Conservation (phyloP, 2,888 invertebrate genomes). For the Cataglyphis cursor region DNA sequence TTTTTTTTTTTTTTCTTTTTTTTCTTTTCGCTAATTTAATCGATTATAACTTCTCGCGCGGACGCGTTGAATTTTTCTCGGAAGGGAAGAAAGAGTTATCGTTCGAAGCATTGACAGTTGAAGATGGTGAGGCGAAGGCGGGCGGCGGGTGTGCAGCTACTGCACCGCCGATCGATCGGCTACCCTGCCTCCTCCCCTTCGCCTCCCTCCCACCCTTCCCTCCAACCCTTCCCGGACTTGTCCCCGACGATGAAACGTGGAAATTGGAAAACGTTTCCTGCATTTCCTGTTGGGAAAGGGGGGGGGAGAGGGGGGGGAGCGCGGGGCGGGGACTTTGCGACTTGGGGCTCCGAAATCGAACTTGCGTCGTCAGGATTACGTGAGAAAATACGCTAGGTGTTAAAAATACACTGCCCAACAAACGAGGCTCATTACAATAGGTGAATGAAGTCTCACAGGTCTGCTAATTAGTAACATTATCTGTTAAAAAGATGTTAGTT, state of each 20-base stretch:
- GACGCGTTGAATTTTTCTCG: conserved; percentile 9
- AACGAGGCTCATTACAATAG: background rate
- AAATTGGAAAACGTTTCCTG: conserved; percentile 72
- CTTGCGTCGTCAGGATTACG: conserved; percentile 43
- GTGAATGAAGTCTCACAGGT: background rate
- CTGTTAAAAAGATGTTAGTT: background rate
- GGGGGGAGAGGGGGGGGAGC: background rate
- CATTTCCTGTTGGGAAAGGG: conserved; percentile 59
- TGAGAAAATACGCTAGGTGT: conserved; percentile 25
- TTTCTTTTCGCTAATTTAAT: background rate
- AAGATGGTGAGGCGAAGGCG: conserved; percentile 48
- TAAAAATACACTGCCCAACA: conserved; percentile 6
- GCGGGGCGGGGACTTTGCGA: background rate
- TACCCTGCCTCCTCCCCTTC: background rate
- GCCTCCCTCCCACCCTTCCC: background rate
- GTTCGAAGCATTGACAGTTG: conserved; percentile 8
- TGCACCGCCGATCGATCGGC: conserved; percentile 61
- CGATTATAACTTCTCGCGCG: background rate
- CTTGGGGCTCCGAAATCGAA: conserved; percentile 45
- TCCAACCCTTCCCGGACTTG: conserved; percentile 50
- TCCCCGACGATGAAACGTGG: conserved; percentile 69
- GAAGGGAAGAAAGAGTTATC: conserved; percentile 45
- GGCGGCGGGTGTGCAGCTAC: conserved; percentile 35
- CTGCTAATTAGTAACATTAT: background rate
- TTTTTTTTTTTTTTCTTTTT: background rate